Base-by-base conservation (phyloP, 2,888 invertebrate species). In the Timema cristinae region DNA sequence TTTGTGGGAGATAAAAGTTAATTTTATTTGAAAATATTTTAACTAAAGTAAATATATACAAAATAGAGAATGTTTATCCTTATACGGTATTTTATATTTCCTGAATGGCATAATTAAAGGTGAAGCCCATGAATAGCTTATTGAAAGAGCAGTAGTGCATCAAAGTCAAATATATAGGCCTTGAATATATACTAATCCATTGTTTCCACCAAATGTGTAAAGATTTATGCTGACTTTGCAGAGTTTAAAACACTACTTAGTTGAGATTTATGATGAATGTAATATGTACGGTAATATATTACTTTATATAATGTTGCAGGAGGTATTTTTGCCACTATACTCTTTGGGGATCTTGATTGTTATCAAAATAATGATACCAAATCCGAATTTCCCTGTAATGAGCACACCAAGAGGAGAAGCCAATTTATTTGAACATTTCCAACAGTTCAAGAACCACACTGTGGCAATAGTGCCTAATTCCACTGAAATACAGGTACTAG, bases 281-380 rank as follows among this genome's bases (percentile, higher is more conserved):
- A 52, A 52, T 68, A 32, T 68, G 47, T 51, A 68, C 11, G 48
- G 32, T 32, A 13, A 15, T 15, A 69, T 51, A 51, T 50, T 68
- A 13, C 49, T 50, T 67, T 56, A 69, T 70, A 72, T 75, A 68
- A 74, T 70, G 68, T 82, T 84, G 7, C 85, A 93, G 93, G 93
- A 93, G 83, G 86, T 93, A 68, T 84, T 93, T 75, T 85, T 91
- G 74, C 93, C 94, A 2, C 85, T 93, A 0, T 92, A 92, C 81
- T 92, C 91, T 52, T 83, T 93, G 74, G 88, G 88, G 52, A 88
- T 92, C 75, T 84, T 93, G 75, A 90, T 92, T 76, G 85, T 92
- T 78, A 85, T 92, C 76, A 91, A 91, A 83, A 85, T 90, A 81
- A 81, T 90, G 77, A 87, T 91, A 78, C 91, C 91, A 47, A 91